These are phyloP conservation scores for Thymelicus acteon DNA, from an alignment of 2,888 invertebrate genomes.

Conservation along the genomic window DNA sequence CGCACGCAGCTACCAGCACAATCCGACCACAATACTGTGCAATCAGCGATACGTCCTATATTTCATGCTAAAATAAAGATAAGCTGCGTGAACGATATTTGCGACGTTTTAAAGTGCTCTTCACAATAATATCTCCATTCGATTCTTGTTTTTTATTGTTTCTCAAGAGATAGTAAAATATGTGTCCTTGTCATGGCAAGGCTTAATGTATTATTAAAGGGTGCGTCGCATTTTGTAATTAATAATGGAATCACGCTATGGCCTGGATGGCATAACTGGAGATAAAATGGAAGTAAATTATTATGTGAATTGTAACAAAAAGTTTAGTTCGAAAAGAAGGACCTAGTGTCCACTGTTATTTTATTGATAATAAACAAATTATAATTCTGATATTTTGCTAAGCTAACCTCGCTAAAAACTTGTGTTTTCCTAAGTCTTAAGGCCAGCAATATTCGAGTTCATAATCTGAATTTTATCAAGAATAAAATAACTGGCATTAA, in stretches of 20 bases:
- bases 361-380: too few relatives aligned
- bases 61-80: constrained; percentile 43
- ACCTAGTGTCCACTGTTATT: too few relatives aligned
- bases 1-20: constrained; percentile 43
- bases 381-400: too few relatives aligned
- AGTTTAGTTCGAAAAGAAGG: background rate
- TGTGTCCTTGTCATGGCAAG: constrained; percentile 16
- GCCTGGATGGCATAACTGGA: too few relatives aligned
- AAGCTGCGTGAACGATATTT: constrained; percentile 33
- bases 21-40: constrained; percentile 59
- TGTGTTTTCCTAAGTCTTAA: too few relatives aligned
- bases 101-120: constrained; percentile 35
- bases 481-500: too few relatives aligned
- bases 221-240: background rate
- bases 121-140: constrained; percentile 31
- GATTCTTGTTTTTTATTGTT: constrained; percentile 18
- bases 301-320: too few relatives aligned
- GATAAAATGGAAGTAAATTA: background rate
- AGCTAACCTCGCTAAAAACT: too few relatives aligned
- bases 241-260: constrained; percentile 15
- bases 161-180: constrained; percentile 17
- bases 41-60: constrained; percentile 58
- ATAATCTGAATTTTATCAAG: too few relatives aligned
- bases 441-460: too few relatives aligned
- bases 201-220: constrained; percentile 10